A percentile compares a stretch with the other conserved stretches of the same genome.
Conservation (phyloP, 2,113 vertebrate genomes). For the Murina feae region DNA sequence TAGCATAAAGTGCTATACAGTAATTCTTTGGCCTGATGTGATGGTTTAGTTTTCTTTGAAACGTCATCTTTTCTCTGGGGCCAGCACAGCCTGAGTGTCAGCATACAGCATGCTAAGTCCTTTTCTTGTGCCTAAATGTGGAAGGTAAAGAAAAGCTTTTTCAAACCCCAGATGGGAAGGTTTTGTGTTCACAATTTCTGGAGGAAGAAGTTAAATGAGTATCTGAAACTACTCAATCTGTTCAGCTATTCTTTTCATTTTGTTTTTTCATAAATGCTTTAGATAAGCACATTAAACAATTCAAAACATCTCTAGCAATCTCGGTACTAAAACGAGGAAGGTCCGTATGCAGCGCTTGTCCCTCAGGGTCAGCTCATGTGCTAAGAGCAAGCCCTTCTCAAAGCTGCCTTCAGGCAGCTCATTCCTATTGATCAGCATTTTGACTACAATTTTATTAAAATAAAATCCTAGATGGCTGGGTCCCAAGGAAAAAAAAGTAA, state of each 20-base stretch:
- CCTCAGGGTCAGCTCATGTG: background rate
- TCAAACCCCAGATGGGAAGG: background rate
- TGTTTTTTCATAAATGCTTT: slow-evolving; percentile 12
- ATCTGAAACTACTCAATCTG: background rate
- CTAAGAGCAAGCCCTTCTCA: background rate
- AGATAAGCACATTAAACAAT: background rate
- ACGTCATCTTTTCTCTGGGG: background rate
- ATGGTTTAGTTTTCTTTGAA: background rate
- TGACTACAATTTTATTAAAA: background rate
- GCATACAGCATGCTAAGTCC: background rate
- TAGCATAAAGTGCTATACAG: background rate
- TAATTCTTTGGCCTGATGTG: background rate
- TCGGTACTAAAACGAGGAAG: background rate
- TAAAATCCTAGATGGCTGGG: background rate
- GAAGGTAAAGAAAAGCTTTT: background rate
- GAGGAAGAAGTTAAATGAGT: background rate
- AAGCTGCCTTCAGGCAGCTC: background rate
- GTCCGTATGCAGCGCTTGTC: background rate
- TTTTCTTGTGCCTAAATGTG: background rate
- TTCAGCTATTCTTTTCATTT: slow-evolving; percentile 46
- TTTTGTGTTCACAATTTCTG: background rate
- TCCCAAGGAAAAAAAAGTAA: background rate
- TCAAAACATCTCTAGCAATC: background rate
- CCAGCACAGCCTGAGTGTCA: background rate
- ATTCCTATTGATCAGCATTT: background rate